These are phyloP conservation scores for Melipona quadrifasciata DNA, from an alignment of 1,140 invertebrate species.

Conservation along the genomic window DNA sequence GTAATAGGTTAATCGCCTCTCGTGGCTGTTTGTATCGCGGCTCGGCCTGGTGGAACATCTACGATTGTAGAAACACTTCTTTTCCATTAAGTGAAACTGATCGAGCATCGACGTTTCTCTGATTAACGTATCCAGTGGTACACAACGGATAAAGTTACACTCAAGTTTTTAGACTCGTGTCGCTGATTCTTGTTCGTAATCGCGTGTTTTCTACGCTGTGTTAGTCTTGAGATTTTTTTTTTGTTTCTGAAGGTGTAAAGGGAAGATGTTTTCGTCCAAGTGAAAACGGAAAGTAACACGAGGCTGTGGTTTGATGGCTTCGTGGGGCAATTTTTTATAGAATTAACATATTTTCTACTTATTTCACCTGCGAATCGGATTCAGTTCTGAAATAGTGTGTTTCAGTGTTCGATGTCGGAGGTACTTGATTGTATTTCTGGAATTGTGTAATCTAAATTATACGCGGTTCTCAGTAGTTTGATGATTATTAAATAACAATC, in stretches of 20 bases:
- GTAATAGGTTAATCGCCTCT: constrained; percentile 8
- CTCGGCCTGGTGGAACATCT: too few species aligned
- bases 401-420: too few species aligned
- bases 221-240: not conserved
- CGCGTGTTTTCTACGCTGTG: not conserved
- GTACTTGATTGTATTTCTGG: too few species aligned
- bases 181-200: not conserved
- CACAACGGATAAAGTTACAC: not conserved
- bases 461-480: too few species aligned
- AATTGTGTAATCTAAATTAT: too few species aligned
- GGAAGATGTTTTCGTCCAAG: not conserved
- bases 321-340: not conserved
- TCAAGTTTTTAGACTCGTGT: not conserved
- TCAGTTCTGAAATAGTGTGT: not conserved
- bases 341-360: not conserved
- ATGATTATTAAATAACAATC: too few species aligned
- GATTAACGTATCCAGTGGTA: not conserved
- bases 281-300: not conserved
- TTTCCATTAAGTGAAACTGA: not conserved
- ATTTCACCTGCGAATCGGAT: not conserved
- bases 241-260: too few species aligned
- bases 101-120: not conserved
- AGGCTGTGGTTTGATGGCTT: not conserved
- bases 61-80: not conserved
- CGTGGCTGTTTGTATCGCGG: not conserved